These are phyloP conservation scores for Arrhopalites spinosus DNA, from an alignment of 2,888 invertebrate genomes.

Conservation along the genomic window DNA sequence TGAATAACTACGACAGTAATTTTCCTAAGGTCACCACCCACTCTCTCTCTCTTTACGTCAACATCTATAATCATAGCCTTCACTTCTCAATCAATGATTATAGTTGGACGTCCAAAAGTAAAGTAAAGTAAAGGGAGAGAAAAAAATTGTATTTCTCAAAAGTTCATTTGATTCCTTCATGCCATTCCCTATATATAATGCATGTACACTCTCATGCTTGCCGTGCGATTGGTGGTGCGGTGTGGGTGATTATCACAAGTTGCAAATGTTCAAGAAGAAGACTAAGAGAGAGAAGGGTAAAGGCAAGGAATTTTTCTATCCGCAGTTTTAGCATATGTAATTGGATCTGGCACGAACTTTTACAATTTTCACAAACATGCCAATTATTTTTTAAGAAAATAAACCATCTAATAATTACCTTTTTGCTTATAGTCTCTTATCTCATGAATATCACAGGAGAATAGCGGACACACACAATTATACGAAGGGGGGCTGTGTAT, in stretches of 20 bases:
- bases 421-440: slow-evolving; percentile 3
- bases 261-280: slow-evolving; percentile 32
- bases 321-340: slow-evolving; percentile 31
- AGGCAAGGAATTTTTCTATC: slow-evolving; percentile 11
- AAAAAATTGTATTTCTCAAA: slow-evolving; percentile 30
- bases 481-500: neutral
- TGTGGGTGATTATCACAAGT: slow-evolving; percentile 30
- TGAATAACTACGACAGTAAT: slow-evolving; percentile 41
- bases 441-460: too few relatives aligned
- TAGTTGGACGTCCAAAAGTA: slow-evolving; percentile 8
- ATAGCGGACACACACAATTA: too few relatives aligned
- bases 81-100: slow-evolving; percentile 29
- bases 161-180: slow-evolving; percentile 33
- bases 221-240: neutral
- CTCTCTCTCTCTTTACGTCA: slow-evolving; percentile 37
- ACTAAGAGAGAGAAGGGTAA: neutral
- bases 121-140: slow-evolving; percentile 11
- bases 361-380: slow-evolving; percentile 30
- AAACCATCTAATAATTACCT: slow-evolving; percentile 31
- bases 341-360: slow-evolving; percentile 35
- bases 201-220: neutral
- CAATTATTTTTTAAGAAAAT: slow-evolving; percentile 35
- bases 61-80: slow-evolving; percentile 41
- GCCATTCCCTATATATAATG: neutral
- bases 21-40: slow-evolving; percentile 36